Evolutionary conservation across 2,113 vertebrate genomes (phyloP), one percentile per base, ranked within the genome.

Genomic region (Hippoglossus stenolepis): DNA sequence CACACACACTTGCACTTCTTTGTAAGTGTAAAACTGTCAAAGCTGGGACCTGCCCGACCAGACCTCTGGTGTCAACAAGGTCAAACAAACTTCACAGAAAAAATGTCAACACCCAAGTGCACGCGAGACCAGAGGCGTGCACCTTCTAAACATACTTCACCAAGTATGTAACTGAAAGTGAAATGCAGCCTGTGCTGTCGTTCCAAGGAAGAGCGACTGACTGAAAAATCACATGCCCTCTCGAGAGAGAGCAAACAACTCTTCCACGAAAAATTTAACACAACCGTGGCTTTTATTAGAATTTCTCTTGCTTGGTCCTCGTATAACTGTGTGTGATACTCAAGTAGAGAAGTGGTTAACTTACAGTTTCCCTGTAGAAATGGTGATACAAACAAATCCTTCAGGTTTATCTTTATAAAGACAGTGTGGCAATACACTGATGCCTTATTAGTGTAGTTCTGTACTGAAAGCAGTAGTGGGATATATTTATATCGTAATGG

Each of bases 201-300:
- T 28, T 56, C 40, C 24, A 62, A 62, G 69, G 35, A 51, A 68
- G 77, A 70, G 24, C 4, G 23, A 84, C 65, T 2, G 28, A 47
- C 43, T 79, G 23, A 65, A 77, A 77, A 88, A 86, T 71, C 69
- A 26, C 80, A 82, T 10, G 60, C 47, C 53, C 53, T 45, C 45
- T 35, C 4, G 3, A 62, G 0, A 73, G 0, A 73, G 40, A 73
- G 53, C 62, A 83, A 83, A 81, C 58, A 69, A 47, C 70, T 64
- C 65, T 24, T 53, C 67, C 43, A 54, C 75, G 84, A 75, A 51
- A 85, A 79, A 78, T 58, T 18, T 64, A 53, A 64, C 56, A 65
- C 60, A 35, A 62, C 63, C 3, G 2, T 63, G 77, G 67, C 75
- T 69, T 31, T 77, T 68, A 54, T 79, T 65, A 70, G 56, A 68